Evolutionary conservation across 2,888 invertebrate genomes (phyloP).

Genomic region (Crematogaster levior): DNA sequence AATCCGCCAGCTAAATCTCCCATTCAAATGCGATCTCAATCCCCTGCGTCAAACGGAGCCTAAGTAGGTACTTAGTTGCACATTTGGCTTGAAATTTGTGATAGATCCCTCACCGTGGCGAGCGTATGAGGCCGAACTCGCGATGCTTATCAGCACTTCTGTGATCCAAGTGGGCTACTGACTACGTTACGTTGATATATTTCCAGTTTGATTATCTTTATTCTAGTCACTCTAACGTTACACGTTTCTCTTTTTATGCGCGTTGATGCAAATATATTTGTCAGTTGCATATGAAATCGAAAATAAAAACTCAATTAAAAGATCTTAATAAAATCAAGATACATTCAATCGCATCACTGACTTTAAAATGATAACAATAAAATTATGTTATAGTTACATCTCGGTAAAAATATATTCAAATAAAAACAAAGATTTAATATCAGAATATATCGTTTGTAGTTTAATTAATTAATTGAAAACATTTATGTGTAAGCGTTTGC

Average conservation of each 20-base stretch:
- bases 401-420: background rate
- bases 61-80: conserved; percentile 85
- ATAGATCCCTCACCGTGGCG: conserved; percentile 39
- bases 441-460: background rate
- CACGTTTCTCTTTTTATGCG: background rate
- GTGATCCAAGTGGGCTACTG: conserved; percentile 58
- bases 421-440: background rate
- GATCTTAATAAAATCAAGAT: background rate
- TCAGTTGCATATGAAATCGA: background rate
- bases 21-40: conserved; percentile 84
- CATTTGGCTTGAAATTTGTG: conserved; percentile 83
- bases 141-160: conserved; percentile 68
- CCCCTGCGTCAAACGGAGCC: conserved; percentile 80
- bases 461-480: conserved; percentile 2
- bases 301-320: background rate
- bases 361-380: background rate
- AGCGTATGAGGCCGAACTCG: conserved; percentile 30
- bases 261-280: background rate
- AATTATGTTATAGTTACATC: background rate
- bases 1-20: conserved; percentile 83
- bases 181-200: conserved; percentile 67
- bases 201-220: conserved; percentile 63
- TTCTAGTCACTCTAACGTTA: conserved; percentile 49
- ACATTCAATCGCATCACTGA: background rate
- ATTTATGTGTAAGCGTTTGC: background rate